phyloP scores from a whole-genome alignment of 2,888 invertebrate genomes.

The Dione juno region DNA sequence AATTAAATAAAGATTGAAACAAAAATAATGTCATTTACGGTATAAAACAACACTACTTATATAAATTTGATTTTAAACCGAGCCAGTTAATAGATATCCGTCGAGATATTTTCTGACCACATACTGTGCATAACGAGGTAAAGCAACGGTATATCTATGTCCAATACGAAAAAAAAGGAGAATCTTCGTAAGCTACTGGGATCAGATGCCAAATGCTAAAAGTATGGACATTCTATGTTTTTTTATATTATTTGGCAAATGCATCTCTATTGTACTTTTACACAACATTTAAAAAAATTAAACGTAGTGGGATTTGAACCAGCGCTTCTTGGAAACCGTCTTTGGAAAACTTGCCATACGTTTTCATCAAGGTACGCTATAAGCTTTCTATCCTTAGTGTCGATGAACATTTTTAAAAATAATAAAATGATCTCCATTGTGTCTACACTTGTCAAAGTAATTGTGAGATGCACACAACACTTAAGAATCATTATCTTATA shows the following conservation, averaged over 20 bases:
- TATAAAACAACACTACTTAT: not conserved
- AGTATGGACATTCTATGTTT: conserved; percentile 1
- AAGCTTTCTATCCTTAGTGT: too few species aligned
- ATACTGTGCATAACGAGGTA: conserved; percentile 8
- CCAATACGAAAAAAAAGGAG: not conserved
- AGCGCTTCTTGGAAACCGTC: too few species aligned
- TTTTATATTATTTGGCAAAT: not conserved
- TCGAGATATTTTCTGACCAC: not conserved
- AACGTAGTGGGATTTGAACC: too few species aligned
- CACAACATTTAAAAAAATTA: too few species aligned
- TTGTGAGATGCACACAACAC: too few species aligned
- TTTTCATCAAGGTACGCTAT: too few species aligned
- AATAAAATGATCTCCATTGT: too few species aligned
- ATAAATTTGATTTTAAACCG: not conserved
- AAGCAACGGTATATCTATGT: conserved; percentile 4
- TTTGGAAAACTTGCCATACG: too few species aligned
- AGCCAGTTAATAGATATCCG: not conserved
- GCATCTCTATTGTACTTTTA: too few species aligned
- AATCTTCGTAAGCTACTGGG: not conserved
- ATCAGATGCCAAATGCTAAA: conserved; percentile 5
- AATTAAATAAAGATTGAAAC: not conserved
- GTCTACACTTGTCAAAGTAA: too few species aligned
- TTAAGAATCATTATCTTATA: too few species aligned
- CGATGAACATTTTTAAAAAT: too few species aligned
- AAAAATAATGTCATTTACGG: not conserved